Conservation (phyloP, 2,113 vertebrate species). For the Athene cunicularia region DNA sequence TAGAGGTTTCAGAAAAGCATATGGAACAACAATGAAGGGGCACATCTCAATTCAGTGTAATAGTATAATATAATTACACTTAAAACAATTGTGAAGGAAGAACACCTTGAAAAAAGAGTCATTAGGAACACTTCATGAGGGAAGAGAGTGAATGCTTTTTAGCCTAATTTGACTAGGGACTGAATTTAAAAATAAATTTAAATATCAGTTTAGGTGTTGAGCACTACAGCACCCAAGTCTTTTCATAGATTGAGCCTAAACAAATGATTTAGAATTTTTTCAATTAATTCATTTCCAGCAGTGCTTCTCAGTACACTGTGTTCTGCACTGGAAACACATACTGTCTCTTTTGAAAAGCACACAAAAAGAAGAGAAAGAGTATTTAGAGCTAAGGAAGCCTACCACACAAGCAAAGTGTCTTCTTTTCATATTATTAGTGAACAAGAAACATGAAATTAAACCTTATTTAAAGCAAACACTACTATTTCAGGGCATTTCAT, state of each 20-base stretch:
- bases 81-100: neutral
- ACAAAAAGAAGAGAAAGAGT: neutral
- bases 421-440: constrained; percentile 10
- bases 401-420: neutral
- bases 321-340: neutral
- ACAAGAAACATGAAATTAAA: neutral
- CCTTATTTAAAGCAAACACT: neutral
- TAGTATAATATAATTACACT: neutral
- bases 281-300: constrained; percentile 25
- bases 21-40: neutral
- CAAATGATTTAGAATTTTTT: neutral
- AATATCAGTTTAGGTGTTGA: neutral
- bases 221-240: neutral
- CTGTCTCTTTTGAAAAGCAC: neutral
- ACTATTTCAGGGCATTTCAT: constrained; percentile 40
- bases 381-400: constrained; percentile 1
- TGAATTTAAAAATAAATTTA: neutral
- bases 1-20: neutral
- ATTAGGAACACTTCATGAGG: neutral
- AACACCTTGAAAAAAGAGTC: neutral
- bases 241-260: neutral
- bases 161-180: neutral
- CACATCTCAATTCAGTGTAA: neutral
- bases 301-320: constrained; percentile 6
- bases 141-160: neutral